These are phyloP conservation scores for Hypolimnas misippus DNA, from an alignment of 2,888 invertebrate species.

Conservation along the genomic window DNA sequence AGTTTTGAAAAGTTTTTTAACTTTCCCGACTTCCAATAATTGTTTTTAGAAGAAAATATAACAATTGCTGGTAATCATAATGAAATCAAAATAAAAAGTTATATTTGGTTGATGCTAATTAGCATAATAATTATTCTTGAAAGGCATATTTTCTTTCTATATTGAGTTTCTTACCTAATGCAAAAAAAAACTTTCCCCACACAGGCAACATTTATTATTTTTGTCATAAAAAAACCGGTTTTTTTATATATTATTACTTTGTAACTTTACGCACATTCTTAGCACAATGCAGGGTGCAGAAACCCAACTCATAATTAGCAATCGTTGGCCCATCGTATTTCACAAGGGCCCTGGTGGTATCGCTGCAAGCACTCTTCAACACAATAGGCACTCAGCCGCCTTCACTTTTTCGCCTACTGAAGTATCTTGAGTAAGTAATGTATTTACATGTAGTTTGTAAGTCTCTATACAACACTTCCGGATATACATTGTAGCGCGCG, in stretches of 20 bases:
- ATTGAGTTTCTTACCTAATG: too few species aligned
- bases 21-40: neutral
- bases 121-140: too few species aligned
- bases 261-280: constrained; percentile 22
- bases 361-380: constrained; percentile 59
- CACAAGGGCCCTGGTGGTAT: constrained; percentile 60
- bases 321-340: constrained; percentile 52
- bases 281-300: constrained; percentile 43
- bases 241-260: neutral
- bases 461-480: constrained; percentile 25
- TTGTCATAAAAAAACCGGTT: neutral
- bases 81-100: too few species aligned
- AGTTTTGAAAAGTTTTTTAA: neutral
- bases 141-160: too few species aligned
- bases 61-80: too few species aligned
- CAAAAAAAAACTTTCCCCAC: too few species aligned
- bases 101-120: too few species aligned
- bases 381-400: constrained; percentile 61
- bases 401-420: constrained; percentile 62
- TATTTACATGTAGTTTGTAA: constrained; percentile 47
- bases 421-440: constrained; percentile 65
- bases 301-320: constrained; percentile 58
- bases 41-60: too few species aligned
- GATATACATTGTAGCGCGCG: constrained; percentile 34
- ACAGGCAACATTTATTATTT: too few species aligned